A percentile compares a stretch with the other conserved stretches of the same genome.
These are phyloP conservation scores for Poeciliopsis retropinna DNA, from an alignment of 2,113 vertebrate species.

Conservation along the genomic window DNA sequence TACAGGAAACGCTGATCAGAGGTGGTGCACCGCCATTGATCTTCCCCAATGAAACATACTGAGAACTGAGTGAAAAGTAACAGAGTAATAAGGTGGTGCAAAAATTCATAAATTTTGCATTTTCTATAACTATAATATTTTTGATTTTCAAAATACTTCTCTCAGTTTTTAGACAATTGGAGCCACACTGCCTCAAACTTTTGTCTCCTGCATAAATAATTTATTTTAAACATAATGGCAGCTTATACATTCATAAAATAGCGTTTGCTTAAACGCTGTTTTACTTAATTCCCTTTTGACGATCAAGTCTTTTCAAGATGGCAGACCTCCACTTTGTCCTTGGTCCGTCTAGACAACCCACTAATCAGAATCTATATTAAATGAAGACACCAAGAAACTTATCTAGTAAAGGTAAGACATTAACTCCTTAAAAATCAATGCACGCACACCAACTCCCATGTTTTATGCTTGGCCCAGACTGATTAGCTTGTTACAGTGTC, in stretches of 20 bases:
- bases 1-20: too few relatives aligned
- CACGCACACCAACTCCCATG: neutral
- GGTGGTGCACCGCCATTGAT: too few relatives aligned
- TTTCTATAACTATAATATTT: too few relatives aligned
- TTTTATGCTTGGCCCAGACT: constrained; percentile 1
- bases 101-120: too few relatives aligned
- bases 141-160: too few relatives aligned
- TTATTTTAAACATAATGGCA: neutral
- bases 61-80: too few relatives aligned
- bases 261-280: neutral
- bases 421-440: neutral
- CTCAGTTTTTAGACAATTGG: too few relatives aligned
- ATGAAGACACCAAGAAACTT: neutral
- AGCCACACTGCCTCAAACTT: too few relatives aligned
- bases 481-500: constrained; percentile 9
- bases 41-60: too few relatives aligned
- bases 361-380: neutral
- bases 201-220: neutral
- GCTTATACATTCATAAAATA: neutral
- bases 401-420: neutral
- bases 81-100: too few relatives aligned
- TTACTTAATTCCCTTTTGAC: neutral
- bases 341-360: neutral
- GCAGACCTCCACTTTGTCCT: neutral
- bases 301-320: neutral